phyloP scores from a whole-genome alignment of 2,113 vertebrate species.

The Climacteris rufus region DNA sequence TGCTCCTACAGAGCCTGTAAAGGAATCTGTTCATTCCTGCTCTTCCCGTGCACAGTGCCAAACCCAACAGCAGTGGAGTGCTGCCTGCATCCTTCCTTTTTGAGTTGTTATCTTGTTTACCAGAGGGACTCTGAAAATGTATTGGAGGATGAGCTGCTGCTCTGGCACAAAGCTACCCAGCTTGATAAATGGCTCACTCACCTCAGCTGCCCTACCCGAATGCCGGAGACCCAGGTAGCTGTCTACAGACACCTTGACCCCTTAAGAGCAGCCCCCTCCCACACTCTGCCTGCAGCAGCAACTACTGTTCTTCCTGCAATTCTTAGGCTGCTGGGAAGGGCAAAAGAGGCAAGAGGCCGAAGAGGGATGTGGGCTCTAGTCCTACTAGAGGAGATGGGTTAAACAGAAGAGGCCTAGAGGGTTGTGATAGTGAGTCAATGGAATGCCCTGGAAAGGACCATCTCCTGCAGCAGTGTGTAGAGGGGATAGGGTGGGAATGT shows the following conservation, averaged over 20 bases:
- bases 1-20: background rate
- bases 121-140: background rate
- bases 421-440: background rate
- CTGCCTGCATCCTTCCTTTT: background rate
- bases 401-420: background rate
- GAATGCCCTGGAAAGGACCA: background rate
- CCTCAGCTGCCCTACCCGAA: background rate
- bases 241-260: background rate
- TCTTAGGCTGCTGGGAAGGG: background rate
- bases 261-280: background rate
- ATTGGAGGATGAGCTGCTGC: background rate
- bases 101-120: background rate
- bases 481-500: background rate
- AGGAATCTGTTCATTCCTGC: background rate
- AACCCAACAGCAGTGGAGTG: background rate
- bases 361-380: background rate
- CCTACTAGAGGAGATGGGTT: background rate
- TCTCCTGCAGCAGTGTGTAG: fast-evolving
- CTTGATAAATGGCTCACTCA: fast-evolving
- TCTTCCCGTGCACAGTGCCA: background rate
- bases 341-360: fast-evolving
- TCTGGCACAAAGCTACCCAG: background rate
- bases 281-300: background rate
- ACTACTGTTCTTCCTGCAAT: background rate
- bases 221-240: background rate